Evolutionary conservation across 2,113 vertebrate genomes (phyloP).

Genomic region (Cygnus buccinator): DNA sequence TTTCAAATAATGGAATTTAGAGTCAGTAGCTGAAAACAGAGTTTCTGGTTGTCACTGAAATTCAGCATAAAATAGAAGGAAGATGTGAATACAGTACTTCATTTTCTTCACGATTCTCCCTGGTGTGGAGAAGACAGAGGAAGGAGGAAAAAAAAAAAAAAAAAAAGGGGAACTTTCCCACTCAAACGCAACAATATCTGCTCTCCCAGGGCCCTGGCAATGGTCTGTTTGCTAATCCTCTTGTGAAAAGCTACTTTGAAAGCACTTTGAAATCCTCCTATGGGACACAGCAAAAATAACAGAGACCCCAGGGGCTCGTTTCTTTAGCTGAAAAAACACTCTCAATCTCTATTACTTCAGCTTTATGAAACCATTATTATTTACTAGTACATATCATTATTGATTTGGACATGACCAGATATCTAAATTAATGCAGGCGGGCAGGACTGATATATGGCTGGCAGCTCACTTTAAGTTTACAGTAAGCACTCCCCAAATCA

Average conservation of each 20-base stretch:
- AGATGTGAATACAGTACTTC: neutral
- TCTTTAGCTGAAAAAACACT: slow-evolving; percentile 38
- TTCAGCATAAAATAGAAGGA: neutral
- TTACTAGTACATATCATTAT: slow-evolving; percentile 27
- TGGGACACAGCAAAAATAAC: slow-evolving; percentile 16
- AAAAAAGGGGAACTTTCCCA: neutral
- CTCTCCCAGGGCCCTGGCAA: slow-evolving; percentile 5
- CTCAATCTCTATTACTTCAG: slow-evolving; percentile 45
- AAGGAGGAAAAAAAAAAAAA: neutral
- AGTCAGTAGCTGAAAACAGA: neutral
- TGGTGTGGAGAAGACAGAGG: neutral
- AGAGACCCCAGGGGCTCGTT: slow-evolving; percentile 21
- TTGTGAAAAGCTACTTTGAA: slow-evolving; percentile 12
- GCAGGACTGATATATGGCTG: neutral
- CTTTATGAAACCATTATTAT: slow-evolving; percentile 42
- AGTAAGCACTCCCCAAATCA: slow-evolving; percentile 12
- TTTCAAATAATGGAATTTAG: neutral
- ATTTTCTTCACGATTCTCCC: neutral
- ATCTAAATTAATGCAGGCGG: slow-evolving; percentile 5
- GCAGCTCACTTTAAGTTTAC: slow-evolving; percentile 29
- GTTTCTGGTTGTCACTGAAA: neutral
- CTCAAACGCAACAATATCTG: neutral
- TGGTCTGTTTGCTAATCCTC: slow-evolving; percentile 14
- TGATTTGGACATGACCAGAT: slow-evolving; percentile 41
- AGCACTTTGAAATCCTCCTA: slow-evolving; percentile 45